Percentiles rank a stretch among this genome's conserved stretches.
Conservation (phyloP, 2,113 vertebrate genomes). For the Daubentonia madagascariensis region DNA sequence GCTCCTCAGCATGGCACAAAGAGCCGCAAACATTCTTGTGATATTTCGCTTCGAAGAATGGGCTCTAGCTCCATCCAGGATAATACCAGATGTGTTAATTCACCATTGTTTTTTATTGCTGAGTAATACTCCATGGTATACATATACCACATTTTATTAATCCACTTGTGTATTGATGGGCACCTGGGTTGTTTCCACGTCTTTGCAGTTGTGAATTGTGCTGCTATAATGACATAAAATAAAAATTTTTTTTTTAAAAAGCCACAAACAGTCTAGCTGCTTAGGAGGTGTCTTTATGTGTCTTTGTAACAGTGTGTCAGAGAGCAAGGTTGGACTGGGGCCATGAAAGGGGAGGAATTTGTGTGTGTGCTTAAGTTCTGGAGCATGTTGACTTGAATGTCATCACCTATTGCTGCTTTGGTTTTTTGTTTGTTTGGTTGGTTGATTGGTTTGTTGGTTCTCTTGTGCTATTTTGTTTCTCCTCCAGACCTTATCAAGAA, state of each 20-base stretch:
- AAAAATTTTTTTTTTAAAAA: no score
- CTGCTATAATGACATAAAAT: no score
- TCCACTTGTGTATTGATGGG: no score
- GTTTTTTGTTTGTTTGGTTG: background rate
- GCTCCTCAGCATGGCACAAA: background rate
- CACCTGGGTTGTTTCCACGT: no score
- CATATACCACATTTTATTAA: no score
- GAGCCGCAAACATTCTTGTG: no score
- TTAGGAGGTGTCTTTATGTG: background rate
- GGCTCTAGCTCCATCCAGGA: no score
- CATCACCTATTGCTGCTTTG: background rate
- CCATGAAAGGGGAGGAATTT: accelerated
- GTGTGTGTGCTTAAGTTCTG: background rate
- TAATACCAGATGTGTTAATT: no score
- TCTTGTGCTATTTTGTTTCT: background rate
- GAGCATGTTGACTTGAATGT: background rate
- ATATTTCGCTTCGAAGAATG: no score
- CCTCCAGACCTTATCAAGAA: background rate
- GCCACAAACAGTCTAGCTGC: background rate
- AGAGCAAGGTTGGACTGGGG: background rate
- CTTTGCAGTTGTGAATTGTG: no score
- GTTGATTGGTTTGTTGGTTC: background rate
- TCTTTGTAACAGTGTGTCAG: background rate
- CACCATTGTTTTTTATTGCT: no score
- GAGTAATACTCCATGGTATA: no score